phyloP scores from a whole-genome alignment of 2,113 vertebrate genomes.

The Suricata suricatta region DNA sequence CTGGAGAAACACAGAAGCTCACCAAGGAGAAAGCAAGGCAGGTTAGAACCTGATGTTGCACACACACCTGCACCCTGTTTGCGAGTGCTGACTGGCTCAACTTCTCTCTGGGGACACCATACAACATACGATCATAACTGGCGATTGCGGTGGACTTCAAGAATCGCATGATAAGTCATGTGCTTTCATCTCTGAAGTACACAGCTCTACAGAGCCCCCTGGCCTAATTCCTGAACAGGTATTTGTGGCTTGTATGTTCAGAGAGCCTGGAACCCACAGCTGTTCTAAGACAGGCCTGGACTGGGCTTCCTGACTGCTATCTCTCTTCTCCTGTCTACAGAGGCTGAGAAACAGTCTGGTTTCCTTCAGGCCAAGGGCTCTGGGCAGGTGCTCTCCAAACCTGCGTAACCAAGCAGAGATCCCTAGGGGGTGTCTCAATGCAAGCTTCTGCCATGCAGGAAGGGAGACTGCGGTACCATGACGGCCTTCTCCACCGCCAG shows the following conservation, averaged over 20 bases:
- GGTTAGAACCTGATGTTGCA: too few species aligned
- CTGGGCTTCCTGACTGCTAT: not conserved
- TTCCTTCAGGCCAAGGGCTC: not conserved
- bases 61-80: too few species aligned
- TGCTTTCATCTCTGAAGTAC: not conserved
- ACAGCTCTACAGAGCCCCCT: not conserved
- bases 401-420: not conserved
- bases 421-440: not conserved
- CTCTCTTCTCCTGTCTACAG: not conserved
- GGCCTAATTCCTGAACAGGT: not conserved
- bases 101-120: not conserved
- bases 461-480: not conserved
- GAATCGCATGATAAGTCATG: not conserved
- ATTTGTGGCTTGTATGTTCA: not conserved
- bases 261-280: not conserved
- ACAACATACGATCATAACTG: not conserved
- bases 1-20: not conserved
- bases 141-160: not conserved
- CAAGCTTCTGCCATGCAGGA: not conserved
- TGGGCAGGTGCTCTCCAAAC: not conserved
- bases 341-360: not conserved
- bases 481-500: conserved; percentile 22
- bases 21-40: not conserved
- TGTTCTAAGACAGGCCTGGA: not conserved
- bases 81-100: not conserved